Percentiles rank a stretch among this genome's conserved stretches.
These are phyloP conservation scores for Sebastolobus alascanus DNA, from an alignment of 2,797 vertebrate species.

Conservation along the genomic window DNA sequence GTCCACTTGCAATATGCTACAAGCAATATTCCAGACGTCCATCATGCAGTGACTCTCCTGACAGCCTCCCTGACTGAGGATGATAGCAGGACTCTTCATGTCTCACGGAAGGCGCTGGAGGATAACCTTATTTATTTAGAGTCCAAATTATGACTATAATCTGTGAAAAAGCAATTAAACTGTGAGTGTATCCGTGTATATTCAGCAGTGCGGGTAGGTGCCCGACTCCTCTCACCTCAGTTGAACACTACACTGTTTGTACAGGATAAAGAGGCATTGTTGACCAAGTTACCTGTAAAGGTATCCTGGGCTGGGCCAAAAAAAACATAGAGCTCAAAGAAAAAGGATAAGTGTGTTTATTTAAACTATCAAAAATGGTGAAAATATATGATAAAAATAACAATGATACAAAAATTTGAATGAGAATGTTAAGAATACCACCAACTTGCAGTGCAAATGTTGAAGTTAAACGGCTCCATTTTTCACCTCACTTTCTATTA, in stretches of 20 bases:
- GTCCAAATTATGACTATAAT: slow-evolving; percentile 5
- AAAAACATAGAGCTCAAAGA: background rate
- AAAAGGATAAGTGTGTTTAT: background rate
- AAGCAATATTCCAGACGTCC: slow-evolving; percentile 20
- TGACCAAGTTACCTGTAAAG: background rate
- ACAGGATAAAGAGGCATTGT: background rate
- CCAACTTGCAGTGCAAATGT: too few relatives aligned
- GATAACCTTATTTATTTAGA: slow-evolving; percentile 5
- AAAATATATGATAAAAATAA: background rate
- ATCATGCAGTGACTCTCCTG: slow-evolving; percentile 4
- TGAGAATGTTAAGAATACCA: background rate
- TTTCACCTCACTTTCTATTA: background rate
- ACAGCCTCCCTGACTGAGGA: slow-evolving; percentile 13
- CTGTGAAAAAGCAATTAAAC: background rate
- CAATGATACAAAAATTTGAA: background rate
- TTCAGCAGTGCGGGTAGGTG: background rate
- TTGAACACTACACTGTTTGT: background rate
- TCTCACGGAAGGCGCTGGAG: background rate
- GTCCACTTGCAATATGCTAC: slow-evolving; percentile 13
- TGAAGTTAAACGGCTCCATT: background rate
- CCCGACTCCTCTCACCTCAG: background rate
- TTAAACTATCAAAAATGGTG: background rate
- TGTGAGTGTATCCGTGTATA: background rate
- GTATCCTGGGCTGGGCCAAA: background rate
- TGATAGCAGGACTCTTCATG: slow-evolving; percentile 17